Base-by-base conservation (phyloP, 2,888 invertebrate genomes). In the Capitulum mitella region DNA sequence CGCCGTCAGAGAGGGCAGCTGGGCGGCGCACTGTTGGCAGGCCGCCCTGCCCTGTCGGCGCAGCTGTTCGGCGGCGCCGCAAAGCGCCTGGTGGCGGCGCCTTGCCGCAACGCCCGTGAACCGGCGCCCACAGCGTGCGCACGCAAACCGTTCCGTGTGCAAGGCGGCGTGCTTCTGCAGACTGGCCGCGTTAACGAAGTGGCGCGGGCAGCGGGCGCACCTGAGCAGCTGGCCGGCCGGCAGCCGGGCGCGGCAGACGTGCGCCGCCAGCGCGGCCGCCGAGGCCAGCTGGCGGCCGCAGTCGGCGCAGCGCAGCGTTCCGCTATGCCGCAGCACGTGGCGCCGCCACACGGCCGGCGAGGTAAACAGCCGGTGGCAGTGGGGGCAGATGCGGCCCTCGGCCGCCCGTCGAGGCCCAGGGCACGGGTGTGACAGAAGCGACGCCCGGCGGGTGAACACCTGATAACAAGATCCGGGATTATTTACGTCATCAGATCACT, bases 251-350 rank as follows among this genome's bases (percentile, higher is more conserved):
- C 70, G 70, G 14, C 70, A 70, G 29, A 26, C 70, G 70, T 70
- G 70, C 5, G 70, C 40, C 22, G 37, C 37, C 22, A 16, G 40
- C 8, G 40, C 26, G 8, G 70, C 8, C 26, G 70, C 10, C 10
- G 70, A 70, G 37, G 40, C 70, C 40, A 70, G 40, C 22, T 40
- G 70, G 1, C 70, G 70, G 26, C 70, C 70, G 70, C 70, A 70
- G 70, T 22, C 70, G 70, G 70, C 37, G 70, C 70, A 70, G 70
- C 70, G 70, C 70, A 70, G 70, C 40, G 70, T 40, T 6, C 70
- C 70, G 40, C 40, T 40, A 40, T 70, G 70, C 40, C 70, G 70
- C 26, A 26, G 26, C 37, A 37, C 19, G 70, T 70, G 70, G 26
- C 70, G 70, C 40, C 40, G 70, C 70, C 37, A 40, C 26, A 22